phyloP scores from a whole-genome alignment of 2,113 vertebrate species.

The Hippocampus mohnikei region DNA sequence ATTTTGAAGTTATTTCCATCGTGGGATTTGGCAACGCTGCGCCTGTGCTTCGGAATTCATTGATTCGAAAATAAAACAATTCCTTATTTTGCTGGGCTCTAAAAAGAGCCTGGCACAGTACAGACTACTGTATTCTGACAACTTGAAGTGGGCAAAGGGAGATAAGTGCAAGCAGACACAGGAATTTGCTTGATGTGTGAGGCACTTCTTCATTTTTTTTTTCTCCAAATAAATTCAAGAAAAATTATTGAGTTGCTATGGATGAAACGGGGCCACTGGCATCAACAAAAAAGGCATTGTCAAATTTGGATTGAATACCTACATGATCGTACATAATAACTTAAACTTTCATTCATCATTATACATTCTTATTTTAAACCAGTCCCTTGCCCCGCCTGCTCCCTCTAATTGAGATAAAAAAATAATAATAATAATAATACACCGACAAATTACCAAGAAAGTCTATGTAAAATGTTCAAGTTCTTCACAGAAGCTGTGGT shows the following conservation, averaged over 20 bases:
- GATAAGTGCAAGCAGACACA: constrained; percentile 52
- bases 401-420: constrained; percentile 54
- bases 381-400: constrained; percentile 48
- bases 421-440: constrained; percentile 21
- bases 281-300: constrained; percentile 83
- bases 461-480: constrained; percentile 67
- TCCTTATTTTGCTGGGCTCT: constrained; percentile 2
- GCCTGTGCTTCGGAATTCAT: constrained; percentile 3
- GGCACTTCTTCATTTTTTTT: constrained; percentile 74
- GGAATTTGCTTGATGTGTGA: constrained; percentile 65
- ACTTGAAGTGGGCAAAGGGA: constrained; percentile 1
- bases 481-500: constrained; percentile 59
- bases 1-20: neutral
- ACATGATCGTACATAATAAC: constrained; percentile 67
- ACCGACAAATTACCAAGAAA: constrained; percentile 46
- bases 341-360: constrained; percentile 76
- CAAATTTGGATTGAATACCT: constrained; percentile 72
- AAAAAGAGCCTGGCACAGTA: constrained; percentile 11
- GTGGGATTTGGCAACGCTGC: constrained; percentile 1
- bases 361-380: constrained; percentile 77
- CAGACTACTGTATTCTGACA: constrained; percentile 1
- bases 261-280: constrained; percentile 74
- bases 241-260: constrained; percentile 30
- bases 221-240: constrained; percentile 48
- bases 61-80: constrained; percentile 5